phyloP scores from a whole-genome alignment of 2,888 invertebrate genomes.

The Drosophila stalkeri region DNA sequence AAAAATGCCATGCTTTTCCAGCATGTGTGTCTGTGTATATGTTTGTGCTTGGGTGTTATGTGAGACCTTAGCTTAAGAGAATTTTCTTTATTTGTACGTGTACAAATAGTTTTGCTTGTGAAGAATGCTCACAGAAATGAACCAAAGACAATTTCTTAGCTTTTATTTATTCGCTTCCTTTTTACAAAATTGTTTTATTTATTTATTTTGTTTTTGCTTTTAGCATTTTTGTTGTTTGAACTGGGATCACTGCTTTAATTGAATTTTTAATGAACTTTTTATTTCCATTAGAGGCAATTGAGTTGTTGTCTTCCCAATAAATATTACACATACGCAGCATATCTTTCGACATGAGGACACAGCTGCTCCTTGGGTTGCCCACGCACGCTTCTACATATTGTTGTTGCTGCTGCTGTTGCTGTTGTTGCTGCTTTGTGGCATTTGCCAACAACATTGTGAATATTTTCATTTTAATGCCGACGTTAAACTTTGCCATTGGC shows the following conservation, averaged over 20 bases:
- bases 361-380: constrained; percentile 11
- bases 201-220: not conserved
- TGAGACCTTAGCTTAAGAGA: constrained; percentile 18
- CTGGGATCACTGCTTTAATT: constrained; percentile 40
- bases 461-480: constrained; percentile 25
- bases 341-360: constrained; percentile 3
- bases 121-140: constrained; percentile 17
- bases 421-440: not conserved
- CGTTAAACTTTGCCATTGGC: constrained; percentile 49
- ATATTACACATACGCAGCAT: constrained; percentile 38
- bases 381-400: constrained; percentile 5
- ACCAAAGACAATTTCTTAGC: constrained; percentile 23
- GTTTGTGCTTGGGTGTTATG: constrained; percentile 18
- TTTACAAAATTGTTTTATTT: constrained; percentile 5
- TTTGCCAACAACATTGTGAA: constrained; percentile 26
- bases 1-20: constrained; percentile 39
- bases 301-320: constrained; percentile 20
- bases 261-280: constrained; percentile 42
- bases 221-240: constrained; percentile 22
- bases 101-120: constrained; percentile 41
- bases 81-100: constrained; percentile 32
- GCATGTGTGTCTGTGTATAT: constrained; percentile 1
- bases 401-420: constrained; percentile 1
- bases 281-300: constrained; percentile 33
- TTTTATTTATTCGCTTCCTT: constrained; percentile 14